Evolutionary conservation across 2,113 vertebrate genomes (phyloP).

Genomic region (Limnothrissa miodon): DNA sequence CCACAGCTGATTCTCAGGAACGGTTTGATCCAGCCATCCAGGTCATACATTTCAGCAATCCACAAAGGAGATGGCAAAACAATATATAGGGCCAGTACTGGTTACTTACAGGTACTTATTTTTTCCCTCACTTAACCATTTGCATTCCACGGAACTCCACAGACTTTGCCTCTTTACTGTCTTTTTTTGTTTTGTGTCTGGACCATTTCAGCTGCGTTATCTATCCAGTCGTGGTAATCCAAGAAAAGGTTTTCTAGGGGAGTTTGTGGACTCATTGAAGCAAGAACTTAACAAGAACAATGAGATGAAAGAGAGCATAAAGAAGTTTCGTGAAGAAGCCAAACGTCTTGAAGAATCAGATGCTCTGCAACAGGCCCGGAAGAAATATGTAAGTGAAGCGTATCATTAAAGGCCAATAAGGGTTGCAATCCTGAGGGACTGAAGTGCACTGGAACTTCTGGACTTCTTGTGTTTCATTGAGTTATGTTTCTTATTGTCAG

Average conservation of each 20-base stretch:
- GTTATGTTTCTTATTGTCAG: constrained; percentile 55
- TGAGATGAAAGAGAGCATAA: constrained; percentile 95
- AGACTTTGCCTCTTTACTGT: background rate
- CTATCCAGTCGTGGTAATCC: constrained; percentile 55
- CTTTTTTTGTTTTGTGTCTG: background rate
- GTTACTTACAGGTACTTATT: constrained; percentile 68
- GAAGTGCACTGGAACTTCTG: background rate
- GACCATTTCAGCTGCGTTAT: background rate
- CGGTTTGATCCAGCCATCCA: constrained; percentile 62
- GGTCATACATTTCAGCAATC: constrained; percentile 48
- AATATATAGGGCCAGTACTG: constrained; percentile 47
- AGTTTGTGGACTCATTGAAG: constrained; percentile 88
- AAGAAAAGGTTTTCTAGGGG: constrained; percentile 87
- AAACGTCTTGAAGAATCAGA: constrained; percentile 92
- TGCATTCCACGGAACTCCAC: background rate
- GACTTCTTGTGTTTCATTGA: background rate
- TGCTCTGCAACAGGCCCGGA: constrained; percentile 83
- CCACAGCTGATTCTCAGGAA: constrained; percentile 74
- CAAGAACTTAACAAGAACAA: constrained; percentile 93
- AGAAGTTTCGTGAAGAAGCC: constrained; percentile 91
- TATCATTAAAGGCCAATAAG: background rate
- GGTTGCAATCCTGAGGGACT: background rate
- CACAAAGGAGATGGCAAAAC: constrained; percentile 50
- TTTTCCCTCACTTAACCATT: background rate
- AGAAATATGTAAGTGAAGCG: constrained; percentile 86